phyloP scores from a whole-genome alignment of 2,113 vertebrate genomes.

The Callaeas wilsoni region DNA sequence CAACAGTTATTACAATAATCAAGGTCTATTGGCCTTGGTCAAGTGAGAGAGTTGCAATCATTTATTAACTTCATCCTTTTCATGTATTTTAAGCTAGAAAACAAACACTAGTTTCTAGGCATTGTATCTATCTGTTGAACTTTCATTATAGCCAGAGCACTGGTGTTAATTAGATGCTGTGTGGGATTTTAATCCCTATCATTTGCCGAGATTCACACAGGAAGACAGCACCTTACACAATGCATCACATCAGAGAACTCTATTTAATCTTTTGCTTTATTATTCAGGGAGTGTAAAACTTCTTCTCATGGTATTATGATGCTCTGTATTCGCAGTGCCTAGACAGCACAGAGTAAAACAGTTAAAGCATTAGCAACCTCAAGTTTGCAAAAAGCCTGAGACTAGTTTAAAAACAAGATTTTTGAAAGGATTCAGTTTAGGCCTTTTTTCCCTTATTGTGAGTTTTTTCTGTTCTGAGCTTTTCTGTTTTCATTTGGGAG shows the following conservation, averaged over 20 bases:
- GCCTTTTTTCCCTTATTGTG: fast-evolving
- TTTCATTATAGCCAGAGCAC: background rate
- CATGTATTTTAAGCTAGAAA: background rate
- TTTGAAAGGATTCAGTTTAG: background rate
- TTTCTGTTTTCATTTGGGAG: background rate
- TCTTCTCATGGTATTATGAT: background rate
- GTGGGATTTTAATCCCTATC: conserved; percentile 25
- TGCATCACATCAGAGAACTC: background rate
- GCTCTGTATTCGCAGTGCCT: background rate
- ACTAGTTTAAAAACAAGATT: background rate
- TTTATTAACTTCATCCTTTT: background rate
- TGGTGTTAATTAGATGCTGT: conserved; percentile 28
- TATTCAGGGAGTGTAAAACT: background rate
- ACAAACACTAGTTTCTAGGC: background rate
- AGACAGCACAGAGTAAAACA: background rate
- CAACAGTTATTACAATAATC: background rate
- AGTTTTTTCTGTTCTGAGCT: background rate
- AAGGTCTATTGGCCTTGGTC: background rate
- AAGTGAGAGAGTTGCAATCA: background rate
- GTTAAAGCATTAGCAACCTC: background rate
- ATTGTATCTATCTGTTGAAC: background rate
- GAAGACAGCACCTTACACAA: conserved; percentile 19
- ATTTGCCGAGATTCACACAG: background rate
- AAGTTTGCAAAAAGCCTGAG: background rate
- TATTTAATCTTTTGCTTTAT: conserved; percentile 27